A percentile compares a stretch with the other conserved stretches of the same genome.
These are phyloP conservation scores for Pycnomerus fuliginosus DNA, from an alignment of 2,888 invertebrate species.

Conservation along the genomic window DNA sequence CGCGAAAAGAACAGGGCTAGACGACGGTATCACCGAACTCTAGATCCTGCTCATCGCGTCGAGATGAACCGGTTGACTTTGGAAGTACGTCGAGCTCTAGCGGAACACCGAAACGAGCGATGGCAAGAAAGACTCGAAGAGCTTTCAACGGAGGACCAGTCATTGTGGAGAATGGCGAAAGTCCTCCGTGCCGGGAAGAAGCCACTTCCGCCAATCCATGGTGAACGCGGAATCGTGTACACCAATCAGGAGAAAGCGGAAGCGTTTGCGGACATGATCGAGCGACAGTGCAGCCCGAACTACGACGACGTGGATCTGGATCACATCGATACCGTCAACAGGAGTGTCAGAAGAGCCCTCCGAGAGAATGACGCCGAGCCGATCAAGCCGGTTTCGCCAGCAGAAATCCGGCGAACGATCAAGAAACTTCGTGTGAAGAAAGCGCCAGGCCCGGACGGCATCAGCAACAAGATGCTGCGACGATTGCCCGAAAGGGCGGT, in stretches of 20 bases:
- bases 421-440: constrained; percentile 1
- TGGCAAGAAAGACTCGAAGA: constrained; percentile 1
- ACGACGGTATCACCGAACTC: not conserved
- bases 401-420: not conserved
- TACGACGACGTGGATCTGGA: constrained; percentile 13
- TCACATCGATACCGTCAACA: constrained; percentile 6
- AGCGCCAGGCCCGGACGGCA: constrained; percentile 3
- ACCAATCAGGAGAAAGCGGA: constrained; percentile 12
- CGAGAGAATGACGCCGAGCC: not conserved
- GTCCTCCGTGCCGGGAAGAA: not conserved
- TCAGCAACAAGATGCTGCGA: constrained; percentile 2
- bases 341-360: not conserved
- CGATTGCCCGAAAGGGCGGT: not conserved
- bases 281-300: constrained; percentile 11
- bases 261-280: constrained; percentile 15
- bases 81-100: not conserved
- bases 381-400: not conserved
- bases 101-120: not conserved
- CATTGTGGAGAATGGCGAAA: constrained; percentile 2
- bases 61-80: not conserved
- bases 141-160: not conserved
- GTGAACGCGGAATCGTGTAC: constrained; percentile 8
- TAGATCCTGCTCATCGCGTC: not conserved
- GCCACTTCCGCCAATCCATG: too few species aligned
- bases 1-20: constrained; percentile 1